Evolutionary conservation across 2,797 vertebrate genomes (phyloP), one percentile per base, ranked within the genome.

Genomic region (Tarsius wallacei): DNA sequence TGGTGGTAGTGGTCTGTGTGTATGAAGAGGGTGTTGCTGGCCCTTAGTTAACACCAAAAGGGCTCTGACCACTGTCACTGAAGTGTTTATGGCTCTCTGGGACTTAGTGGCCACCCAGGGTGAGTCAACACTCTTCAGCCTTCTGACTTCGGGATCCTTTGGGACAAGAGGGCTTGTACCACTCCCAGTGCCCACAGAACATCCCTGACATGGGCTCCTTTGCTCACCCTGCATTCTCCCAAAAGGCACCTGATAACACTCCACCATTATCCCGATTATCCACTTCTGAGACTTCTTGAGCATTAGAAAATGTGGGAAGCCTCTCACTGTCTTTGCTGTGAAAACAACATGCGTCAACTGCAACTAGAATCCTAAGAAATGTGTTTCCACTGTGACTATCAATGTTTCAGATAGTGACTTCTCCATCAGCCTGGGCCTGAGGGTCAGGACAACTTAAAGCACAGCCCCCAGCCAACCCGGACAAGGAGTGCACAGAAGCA

Each of bases 141-240:
- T 83, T 28, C 33, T 55, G 83, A 59, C 13, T 2, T 24, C n/a
- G 13, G 12, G 14, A 28, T 36, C 7, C 36, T 21, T 28, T 24
- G 47, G 51, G 11, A 9, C 33, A 70, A 5, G 8, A 22, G 16
- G 28, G 12, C n/a, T 8, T 87, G 1, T 2, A 63, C 15, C 42
- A 31, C 2, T 36, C 11, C 4, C 26, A 42, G 47, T 17, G 0
- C 61, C 16, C 5, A 21, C 12, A 71, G 10, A 42, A 28, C 2
- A 42, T 5, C 9, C 26, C 24, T 12, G 5, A 22, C 6, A 1
- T n/a, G 4, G 5, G 31, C 11, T 36, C 9, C 19, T 19, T 5
- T 22, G 13, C 33, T 47, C 24, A 33, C 28, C 42, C 15, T 36
- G 28, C 9, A 28, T 47, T 66, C 26, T 93, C 42, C 22, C 53